Percentiles rank a stretch among this genome's conserved stretches.
Evolutionary conservation across 2,113 vertebrate species (phyloP).

Genomic region (Mus pahari): DNA sequence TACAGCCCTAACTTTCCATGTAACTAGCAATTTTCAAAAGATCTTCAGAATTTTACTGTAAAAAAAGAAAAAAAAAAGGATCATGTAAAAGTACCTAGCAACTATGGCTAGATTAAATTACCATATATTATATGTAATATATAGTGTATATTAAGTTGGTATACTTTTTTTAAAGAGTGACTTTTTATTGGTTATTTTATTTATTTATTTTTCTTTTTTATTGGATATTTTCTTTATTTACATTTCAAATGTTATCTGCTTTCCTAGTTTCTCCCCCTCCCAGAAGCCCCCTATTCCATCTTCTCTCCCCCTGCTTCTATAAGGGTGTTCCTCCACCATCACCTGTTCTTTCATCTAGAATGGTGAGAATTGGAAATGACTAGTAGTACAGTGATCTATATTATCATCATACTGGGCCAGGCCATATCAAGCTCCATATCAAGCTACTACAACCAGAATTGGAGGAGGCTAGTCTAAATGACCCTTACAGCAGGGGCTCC

Average conservation of each 20-base stretch:
- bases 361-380: neutral
- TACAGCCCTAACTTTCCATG: neutral
- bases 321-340: too few species aligned
- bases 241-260: too few species aligned
- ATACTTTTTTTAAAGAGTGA: neutral
- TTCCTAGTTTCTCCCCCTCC: too few species aligned
- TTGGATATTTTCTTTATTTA: too few species aligned
- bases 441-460: neutral
- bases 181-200: too few species aligned
- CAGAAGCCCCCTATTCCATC: too few species aligned
- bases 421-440: neutral
- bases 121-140: neutral
- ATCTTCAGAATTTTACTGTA: neutral
- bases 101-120: neutral
- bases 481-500: neutral
- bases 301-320: too few species aligned
- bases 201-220: too few species aligned
- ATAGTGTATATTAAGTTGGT: neutral
- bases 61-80: neutral
- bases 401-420: neutral
- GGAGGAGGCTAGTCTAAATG: neutral
- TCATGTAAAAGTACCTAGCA: neutral
- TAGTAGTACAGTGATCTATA: neutral
- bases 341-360: neutral
- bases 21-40: neutral